Conservation (phyloP, 2,113 vertebrate species). For the Phalacrocorax carbo region DNA sequence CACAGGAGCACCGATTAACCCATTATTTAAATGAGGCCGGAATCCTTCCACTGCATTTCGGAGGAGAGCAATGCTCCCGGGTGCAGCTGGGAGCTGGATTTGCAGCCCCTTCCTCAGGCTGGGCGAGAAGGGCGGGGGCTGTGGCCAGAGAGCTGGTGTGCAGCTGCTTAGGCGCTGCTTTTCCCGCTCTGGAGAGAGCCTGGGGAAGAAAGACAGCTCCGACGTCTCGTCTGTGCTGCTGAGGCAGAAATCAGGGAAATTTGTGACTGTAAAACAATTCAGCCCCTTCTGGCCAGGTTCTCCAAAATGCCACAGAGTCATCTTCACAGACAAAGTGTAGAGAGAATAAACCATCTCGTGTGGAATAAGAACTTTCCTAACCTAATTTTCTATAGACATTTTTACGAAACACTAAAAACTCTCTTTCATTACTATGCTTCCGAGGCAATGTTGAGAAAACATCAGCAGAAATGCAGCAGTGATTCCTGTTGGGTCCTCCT, state of each 20-base stretch:
- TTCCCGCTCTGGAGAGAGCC: fast-evolving
- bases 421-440: fast-evolving
- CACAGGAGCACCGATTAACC: background rate
- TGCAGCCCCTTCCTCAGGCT: background rate
- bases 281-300: background rate
- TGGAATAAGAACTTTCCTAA: background rate
- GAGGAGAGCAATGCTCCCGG: background rate
- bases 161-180: fast-evolving
- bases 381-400: background rate
- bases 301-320: background rate
- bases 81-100: background rate
- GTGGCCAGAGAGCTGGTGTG: fast-evolving
- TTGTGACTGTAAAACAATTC: background rate
- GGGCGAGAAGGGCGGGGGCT: background rate
- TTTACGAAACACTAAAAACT: background rate
- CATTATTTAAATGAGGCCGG: background rate
- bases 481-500: background rate
- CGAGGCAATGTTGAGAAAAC: background rate
- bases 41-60: background rate
- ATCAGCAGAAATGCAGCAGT: background rate
- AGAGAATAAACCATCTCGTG: background rate
- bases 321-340: background rate
- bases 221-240: background rate
- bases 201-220: background rate
- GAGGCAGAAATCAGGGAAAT: background rate